Conservation (phyloP, 2,888 invertebrate genomes). For the Eupithecia inturbata region DNA sequence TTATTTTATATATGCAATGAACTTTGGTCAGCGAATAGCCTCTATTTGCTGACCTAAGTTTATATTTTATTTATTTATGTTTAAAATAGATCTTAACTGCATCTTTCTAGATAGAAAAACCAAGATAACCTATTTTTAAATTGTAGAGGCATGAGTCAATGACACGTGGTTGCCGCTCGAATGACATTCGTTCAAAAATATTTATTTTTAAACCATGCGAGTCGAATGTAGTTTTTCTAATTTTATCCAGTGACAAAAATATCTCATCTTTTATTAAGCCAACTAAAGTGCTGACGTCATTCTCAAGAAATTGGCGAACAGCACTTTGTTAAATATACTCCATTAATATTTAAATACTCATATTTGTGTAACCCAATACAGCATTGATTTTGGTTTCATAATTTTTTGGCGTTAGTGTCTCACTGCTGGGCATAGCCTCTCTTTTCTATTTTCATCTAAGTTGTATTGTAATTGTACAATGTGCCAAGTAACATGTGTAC, state of each 20-base stretch:
- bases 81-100: too few relatives aligned
- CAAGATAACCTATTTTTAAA: background rate
- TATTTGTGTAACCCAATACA: background rate
- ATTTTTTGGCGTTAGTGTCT: too few relatives aligned
- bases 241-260: conserved; percentile 27
- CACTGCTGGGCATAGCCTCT: too few relatives aligned
- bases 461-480: too few relatives aligned
- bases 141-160: background rate
- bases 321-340: background rate
- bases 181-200: conserved; percentile 3
- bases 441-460: too few relatives aligned
- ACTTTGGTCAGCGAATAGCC: too few relatives aligned
- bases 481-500: too few relatives aligned
- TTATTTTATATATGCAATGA: too few relatives aligned
- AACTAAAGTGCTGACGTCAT: conserved; percentile 8
- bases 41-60: too few relatives aligned
- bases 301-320: conserved; percentile 25
- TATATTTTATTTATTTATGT: too few relatives aligned
- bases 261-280: conserved; percentile 25
- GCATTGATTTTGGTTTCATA: background rate
- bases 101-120: background rate
- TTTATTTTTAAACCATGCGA: conserved; percentile 11
- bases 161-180: background rate
- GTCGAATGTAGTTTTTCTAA: background rate
- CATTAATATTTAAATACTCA: background rate